phyloP scores from a whole-genome alignment of 1,140 invertebrate species.

The Heliconius nattereri region DNA sequence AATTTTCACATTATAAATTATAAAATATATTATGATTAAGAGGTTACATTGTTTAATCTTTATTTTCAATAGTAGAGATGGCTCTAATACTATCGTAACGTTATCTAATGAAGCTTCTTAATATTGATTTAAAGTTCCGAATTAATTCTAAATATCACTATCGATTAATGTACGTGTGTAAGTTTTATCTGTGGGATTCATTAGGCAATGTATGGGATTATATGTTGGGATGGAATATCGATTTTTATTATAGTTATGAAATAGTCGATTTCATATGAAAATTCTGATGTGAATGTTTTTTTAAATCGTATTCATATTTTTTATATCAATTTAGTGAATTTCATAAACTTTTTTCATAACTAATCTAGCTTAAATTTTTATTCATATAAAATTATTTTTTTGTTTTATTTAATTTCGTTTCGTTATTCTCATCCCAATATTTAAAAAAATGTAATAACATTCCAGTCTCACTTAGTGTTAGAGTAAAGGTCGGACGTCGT shows the following conservation, averaged over 20 bases:
- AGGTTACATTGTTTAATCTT: constrained; percentile 14
- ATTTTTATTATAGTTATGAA: background rate
- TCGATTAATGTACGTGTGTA: constrained; percentile 14
- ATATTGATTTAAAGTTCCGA: constrained; percentile 35
- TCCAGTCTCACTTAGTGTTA: constrained; percentile 43
- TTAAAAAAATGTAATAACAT: constrained; percentile 29
- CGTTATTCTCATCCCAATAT: constrained; percentile 11
- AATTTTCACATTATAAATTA: too few relatives aligned
- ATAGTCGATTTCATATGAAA: background rate
- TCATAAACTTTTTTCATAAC: background rate
- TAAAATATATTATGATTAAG: background rate
- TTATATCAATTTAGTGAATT: background rate
- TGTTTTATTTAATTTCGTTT: background rate
- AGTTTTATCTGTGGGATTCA: constrained; percentile 21
- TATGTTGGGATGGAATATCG: constrained; percentile 1
- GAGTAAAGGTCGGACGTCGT: constrained; percentile 42
- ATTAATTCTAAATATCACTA: constrained; percentile 35
- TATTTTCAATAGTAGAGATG: constrained; percentile 16
- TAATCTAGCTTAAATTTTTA: background rate
- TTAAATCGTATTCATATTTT: background rate
- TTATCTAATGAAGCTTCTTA: constrained; percentile 18
- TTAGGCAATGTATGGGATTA: background rate
- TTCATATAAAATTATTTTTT: background rate
- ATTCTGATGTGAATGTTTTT: background rate
- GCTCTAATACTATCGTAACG: constrained; percentile 18